Evolutionary conservation across 2,888 invertebrate genomes (phyloP), one percentile per base, ranked within the genome.

Genomic region (Laspeyria flexula): DNA sequence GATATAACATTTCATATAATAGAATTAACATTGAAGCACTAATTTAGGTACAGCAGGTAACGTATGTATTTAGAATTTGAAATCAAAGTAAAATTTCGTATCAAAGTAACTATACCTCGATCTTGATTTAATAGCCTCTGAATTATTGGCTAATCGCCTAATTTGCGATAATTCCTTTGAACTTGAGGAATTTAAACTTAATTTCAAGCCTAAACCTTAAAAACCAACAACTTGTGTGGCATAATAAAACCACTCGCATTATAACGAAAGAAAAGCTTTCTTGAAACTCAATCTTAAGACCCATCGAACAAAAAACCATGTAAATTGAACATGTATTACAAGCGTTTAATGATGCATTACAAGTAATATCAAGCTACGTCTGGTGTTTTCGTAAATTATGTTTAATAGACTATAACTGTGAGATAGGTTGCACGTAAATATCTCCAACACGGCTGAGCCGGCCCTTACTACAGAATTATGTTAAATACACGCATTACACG

Each of bases 381-480:
- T 60, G 68, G 69, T 67, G 67, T 73, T 75, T 75, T 74, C 73
- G 70, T 73, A 81, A 86, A 86, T 84, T 81, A 80, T 77, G 64
- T 54, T 72, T 86, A 86, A 86, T 85, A 77, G 77, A 59, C 65
- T 62, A 75, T 82, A 71, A 80, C 73, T 64, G 73, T 71, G 70
- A 75, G 73, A 73, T 69, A 68, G 49, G 58, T 47, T 33, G 59
- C 34, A 56, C 60, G 60, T 70, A 70, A 70, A 70, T 60, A 27
- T 46, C 41, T 38, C 12, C 29, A 47, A 54, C 70, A 65, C 43
- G 65, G 57, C 47, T 56, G 49, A 52, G 53, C 52, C 30, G 38
- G 46, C 18, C 21, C 49, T 43, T 58, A 59, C 58, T 63, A 39
- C 53, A 27, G 43, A 52, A 64, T 66, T 68, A 68, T 69, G 69